Percentiles rank a stretch among this genome's conserved stretches.
phyloP scores from a whole-genome alignment of 1,140 invertebrate genomes.

The Philotrypesis tridentata region DNA sequence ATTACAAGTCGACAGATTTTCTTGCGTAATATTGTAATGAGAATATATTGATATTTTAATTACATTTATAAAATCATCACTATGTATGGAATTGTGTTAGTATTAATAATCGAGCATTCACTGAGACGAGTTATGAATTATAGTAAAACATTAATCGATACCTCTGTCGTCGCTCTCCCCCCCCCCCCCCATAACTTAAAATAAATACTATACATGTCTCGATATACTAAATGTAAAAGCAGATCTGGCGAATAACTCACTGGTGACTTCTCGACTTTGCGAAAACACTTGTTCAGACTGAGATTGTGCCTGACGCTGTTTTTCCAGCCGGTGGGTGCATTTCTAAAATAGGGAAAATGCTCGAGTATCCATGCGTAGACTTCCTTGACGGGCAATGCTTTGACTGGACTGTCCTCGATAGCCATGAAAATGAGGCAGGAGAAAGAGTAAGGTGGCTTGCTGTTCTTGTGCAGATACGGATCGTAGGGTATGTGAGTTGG shows the following conservation, averaged over 20 bases:
- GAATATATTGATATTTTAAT: too few relatives aligned
- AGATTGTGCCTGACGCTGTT: slow-evolving; percentile 97
- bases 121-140: too few relatives aligned
- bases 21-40: too few relatives aligned
- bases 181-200: background rate
- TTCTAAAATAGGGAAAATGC: slow-evolving; percentile 97
- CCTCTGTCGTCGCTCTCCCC: background rate
- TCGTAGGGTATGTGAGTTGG: slow-evolving; percentile 84
- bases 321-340: slow-evolving; percentile 97
- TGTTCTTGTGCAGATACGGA: slow-evolving; percentile 86
- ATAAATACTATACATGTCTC: slow-evolving; percentile 20
- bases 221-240: slow-evolving; percentile 28
- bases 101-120: too few relatives aligned
- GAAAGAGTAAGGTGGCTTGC: slow-evolving; percentile 95
- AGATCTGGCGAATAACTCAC: slow-evolving; percentile 73
- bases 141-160: background rate
- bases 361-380: slow-evolving; percentile 98
- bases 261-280: slow-evolving; percentile 94
- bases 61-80: too few relatives aligned
- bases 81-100: too few relatives aligned
- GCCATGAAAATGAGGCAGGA: slow-evolving; percentile 98
- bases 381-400: slow-evolving; percentile 95
- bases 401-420: slow-evolving; percentile 91
- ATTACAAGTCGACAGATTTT: too few relatives aligned
- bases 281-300: slow-evolving; percentile 97